phyloP scores from a whole-genome alignment of 2,888 invertebrate species.

The Pseudococcus longispinus region DNA sequence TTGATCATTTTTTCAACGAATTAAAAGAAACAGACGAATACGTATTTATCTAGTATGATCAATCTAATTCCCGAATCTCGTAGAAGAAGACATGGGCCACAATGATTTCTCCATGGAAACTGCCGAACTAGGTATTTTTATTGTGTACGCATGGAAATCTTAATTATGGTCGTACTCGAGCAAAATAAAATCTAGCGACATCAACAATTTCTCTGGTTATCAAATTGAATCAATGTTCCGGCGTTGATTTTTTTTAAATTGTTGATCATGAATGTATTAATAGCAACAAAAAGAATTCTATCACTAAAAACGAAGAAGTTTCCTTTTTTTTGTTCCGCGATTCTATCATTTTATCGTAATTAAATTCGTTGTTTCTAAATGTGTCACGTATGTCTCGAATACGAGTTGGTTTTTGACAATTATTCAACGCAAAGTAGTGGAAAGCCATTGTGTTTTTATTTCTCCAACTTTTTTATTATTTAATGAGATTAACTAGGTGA shows the following conservation, averaged over 20 bases:
- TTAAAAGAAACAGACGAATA: too few species aligned
- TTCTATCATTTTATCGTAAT: constrained; percentile 12
- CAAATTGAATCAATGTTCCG: constrained; percentile 9
- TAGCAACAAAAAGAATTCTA: not conserved
- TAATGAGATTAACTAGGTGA: constrained; percentile 24
- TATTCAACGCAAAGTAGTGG: not conserved
- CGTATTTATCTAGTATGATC: too few species aligned
- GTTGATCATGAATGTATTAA: not conserved
- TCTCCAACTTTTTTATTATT: not conserved
- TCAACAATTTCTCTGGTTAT: not conserved
- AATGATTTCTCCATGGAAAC: not conserved
- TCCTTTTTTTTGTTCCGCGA: constrained; percentile 9
- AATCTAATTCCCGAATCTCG: too few species aligned
- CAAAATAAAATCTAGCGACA: not conserved
- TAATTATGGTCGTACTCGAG: not conserved
- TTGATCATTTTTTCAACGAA: too few species aligned
- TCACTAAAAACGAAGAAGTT: not conserved
- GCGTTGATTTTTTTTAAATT: not conserved
- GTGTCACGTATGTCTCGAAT: not conserved
- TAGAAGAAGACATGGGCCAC: not conserved
- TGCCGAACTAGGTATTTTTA: not conserved
- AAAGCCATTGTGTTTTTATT: not conserved
- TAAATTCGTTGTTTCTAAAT: constrained; percentile 18
- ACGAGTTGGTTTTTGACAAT: not conserved
- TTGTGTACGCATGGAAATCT: not conserved